Percentiles rank a stretch among this genome's conserved stretches.
phyloP scores from a whole-genome alignment of 2,113 vertebrate species.

The Talpa occidentalis region DNA sequence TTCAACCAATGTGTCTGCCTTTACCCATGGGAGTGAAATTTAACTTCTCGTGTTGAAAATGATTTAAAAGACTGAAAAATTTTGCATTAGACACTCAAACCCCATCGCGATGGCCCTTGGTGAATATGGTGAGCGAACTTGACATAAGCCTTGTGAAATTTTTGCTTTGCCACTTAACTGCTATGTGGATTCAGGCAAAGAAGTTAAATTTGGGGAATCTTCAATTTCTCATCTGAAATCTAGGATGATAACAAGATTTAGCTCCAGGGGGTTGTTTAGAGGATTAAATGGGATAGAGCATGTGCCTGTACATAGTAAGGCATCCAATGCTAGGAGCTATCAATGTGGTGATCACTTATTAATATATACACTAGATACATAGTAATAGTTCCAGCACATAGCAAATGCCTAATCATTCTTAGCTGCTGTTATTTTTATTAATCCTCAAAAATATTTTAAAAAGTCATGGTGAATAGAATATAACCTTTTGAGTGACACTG shows the following conservation, averaged over 20 bases:
- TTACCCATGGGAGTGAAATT: background rate
- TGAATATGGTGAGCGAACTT: background rate
- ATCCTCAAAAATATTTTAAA: background rate
- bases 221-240: background rate
- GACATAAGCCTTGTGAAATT: background rate
- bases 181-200: background rate
- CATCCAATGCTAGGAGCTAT: background rate
- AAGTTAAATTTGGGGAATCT: background rate
- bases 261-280: background rate
- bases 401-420: background rate
- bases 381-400: background rate
- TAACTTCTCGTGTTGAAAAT: background rate
- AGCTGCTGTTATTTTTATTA: background rate
- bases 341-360: background rate
- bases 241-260: background rate
- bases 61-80: slow-evolving; percentile 28
- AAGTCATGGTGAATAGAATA: background rate
- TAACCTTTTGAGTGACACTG: background rate
- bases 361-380: background rate
- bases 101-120: background rate
- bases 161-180: background rate
- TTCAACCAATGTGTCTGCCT: background rate
- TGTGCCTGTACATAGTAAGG: background rate
- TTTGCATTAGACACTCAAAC: background rate
- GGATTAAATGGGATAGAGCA: background rate